Evolutionary conservation across 2,888 invertebrate species (phyloP).

Genomic region (Muscina levida): DNA sequence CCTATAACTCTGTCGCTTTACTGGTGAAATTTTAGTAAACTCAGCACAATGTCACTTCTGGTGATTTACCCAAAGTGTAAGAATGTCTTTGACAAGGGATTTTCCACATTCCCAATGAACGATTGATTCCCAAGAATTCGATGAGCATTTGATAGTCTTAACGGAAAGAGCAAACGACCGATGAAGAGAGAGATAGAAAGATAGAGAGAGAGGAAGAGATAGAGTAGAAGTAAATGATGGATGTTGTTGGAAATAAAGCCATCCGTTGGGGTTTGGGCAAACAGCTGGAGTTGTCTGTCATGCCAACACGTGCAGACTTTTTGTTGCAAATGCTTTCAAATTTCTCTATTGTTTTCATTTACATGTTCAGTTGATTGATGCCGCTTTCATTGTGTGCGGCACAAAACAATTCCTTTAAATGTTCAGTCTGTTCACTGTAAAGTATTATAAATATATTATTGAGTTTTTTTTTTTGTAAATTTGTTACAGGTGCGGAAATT

Average conservation of each 20-base stretch:
- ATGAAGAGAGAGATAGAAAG: no score
- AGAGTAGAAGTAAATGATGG: no score
- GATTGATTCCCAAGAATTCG: conserved; percentile 18
- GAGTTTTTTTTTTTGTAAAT: no score
- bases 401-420: background rate
- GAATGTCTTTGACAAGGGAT: background rate
- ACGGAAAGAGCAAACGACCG: no score
- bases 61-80: no score
- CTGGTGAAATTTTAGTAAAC: no score
- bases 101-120: background rate
- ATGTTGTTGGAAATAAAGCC: conserved; percentile 17
- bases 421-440: background rate
- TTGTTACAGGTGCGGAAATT: no score
- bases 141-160: conserved; percentile 9
- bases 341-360: background rate
- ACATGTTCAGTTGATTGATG: conserved; percentile 18
- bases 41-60: no score
- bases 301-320: conserved; percentile 8
- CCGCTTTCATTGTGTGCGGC: background rate
- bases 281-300: background rate
- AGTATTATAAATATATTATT: background rate
- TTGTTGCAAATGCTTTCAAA: background rate
- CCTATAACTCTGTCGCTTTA: background rate
- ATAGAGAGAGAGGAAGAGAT: no score
- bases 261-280: background rate